Evolutionary conservation across 2,888 invertebrate species (phyloP).

Genomic region (Aporophyla lueneburgensis): DNA sequence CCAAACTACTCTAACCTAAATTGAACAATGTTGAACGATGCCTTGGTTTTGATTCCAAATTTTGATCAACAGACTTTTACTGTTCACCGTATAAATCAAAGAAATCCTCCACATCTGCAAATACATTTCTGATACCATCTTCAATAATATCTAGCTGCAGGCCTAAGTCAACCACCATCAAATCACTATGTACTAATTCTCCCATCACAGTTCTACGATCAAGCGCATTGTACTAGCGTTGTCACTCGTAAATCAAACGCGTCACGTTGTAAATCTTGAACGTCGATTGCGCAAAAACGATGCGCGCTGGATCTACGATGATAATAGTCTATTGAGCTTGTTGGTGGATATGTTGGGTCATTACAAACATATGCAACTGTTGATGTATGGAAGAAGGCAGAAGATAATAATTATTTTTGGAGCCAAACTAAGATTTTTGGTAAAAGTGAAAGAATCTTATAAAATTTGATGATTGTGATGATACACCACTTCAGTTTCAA

Average conservation of each 20-base stretch:
- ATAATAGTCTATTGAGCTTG: constrained; percentile 26
- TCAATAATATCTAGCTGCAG: background rate
- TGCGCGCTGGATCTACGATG: constrained; percentile 28
- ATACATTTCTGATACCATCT: background rate
- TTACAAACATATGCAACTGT: no score
- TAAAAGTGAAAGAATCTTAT: background rate
- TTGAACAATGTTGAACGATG: background rate
- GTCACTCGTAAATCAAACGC: constrained; percentile 73
- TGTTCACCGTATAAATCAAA: background rate
- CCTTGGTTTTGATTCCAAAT: background rate
- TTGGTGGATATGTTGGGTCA: constrained; percentile 39
- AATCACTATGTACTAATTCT: constrained; percentile 55
- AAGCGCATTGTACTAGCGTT: constrained; percentile 71
- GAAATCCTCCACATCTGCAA: background rate
- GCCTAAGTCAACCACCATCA: constrained; percentile 19
- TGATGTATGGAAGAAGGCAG: background rate
- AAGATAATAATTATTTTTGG: background rate
- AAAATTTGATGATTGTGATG: background rate
- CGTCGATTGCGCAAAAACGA: constrained; percentile 73
- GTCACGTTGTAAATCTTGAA: constrained; percentile 72
- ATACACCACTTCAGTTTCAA: background rate
- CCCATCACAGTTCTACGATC: constrained; percentile 49
- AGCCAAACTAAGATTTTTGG: background rate
- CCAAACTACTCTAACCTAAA: background rate
- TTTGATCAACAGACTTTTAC: background rate